phyloP scores from a whole-genome alignment of 2,113 vertebrate species.

The Hepsetus odoe region DNA sequence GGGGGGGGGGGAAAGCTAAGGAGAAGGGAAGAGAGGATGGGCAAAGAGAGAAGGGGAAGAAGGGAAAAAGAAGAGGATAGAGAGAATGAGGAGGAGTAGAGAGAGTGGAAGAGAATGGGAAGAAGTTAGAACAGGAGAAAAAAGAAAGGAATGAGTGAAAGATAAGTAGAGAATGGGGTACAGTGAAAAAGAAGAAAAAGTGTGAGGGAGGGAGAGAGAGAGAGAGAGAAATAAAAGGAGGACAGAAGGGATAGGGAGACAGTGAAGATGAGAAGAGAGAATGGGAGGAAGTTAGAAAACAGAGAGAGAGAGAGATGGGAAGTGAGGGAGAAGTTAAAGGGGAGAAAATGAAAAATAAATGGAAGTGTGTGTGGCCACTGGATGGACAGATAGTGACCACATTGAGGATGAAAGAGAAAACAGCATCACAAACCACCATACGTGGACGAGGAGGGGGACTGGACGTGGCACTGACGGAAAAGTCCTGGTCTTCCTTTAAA shows the following conservation, averaged over 20 bases:
- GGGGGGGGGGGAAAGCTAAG: constrained; percentile 49
- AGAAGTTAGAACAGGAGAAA: not conserved
- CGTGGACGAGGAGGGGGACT: no score
- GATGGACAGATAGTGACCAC: no score
- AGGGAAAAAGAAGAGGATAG: no score
- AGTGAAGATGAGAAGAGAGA: not conserved
- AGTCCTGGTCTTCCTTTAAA: no score
- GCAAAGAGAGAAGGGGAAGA: not conserved
- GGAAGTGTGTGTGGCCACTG: no score
- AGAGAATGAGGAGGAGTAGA: not conserved
- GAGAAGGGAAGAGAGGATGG: constrained; percentile 22
- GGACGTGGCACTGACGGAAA: no score
- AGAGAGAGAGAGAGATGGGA: not conserved
- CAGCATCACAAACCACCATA: no score
- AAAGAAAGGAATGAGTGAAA: no score
- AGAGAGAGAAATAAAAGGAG: not conserved
- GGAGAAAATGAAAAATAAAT: constrained; percentile 31
- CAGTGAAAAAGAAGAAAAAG: no score
- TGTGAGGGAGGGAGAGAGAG: no score
- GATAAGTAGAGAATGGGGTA: not conserved
- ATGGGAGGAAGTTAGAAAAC: constrained; percentile 9
- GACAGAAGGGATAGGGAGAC: not conserved
- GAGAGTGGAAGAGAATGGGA: not conserved
- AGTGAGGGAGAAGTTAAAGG: not conserved
- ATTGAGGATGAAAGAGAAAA: no score